Evolutionary conservation across 2,113 vertebrate species (phyloP).

Genomic region (Eptesicus fuscus): DNA sequence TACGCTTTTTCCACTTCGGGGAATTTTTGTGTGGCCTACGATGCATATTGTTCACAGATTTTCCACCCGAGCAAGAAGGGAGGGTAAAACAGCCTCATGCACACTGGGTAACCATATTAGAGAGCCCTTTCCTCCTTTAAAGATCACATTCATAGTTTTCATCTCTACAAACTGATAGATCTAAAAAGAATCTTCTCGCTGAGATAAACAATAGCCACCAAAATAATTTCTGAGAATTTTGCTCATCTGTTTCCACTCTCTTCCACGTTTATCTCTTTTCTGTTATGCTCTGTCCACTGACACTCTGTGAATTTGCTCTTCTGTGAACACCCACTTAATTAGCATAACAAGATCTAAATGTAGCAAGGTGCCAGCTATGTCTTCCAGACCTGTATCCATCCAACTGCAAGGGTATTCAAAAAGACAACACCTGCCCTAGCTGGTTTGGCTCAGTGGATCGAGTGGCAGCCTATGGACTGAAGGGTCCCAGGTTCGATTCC

Average conservation of each 20-base stretch:
- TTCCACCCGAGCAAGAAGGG: slow-evolving; percentile 22
- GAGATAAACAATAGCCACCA: neutral
- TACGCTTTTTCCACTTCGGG: slow-evolving; percentile 51
- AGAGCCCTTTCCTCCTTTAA: neutral
- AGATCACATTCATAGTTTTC: neutral
- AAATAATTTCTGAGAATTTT: neutral
- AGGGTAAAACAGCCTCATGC: neutral
- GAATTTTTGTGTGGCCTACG: slow-evolving; percentile 28
- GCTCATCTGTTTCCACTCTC: neutral
- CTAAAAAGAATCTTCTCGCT: neutral
- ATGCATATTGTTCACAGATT: slow-evolving; percentile 51
- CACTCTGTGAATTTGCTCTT: neutral
- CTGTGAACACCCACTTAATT: neutral
- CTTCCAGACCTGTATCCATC: neutral
- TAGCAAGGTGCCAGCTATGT: neutral
- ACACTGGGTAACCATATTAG: neutral
- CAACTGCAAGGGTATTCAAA: neutral
- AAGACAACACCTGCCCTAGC: neutral
- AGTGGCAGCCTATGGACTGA: too few species aligned
- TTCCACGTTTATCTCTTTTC: neutral
- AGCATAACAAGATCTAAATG: neutral
- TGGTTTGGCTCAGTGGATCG: too few species aligned
- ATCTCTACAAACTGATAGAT: neutral
- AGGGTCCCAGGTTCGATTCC: too few species aligned
- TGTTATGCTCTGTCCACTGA: neutral